These are phyloP conservation scores for Drosophila erecta DNA, from an alignment of 1,140 invertebrate genomes.

Conservation along the genomic window DNA sequence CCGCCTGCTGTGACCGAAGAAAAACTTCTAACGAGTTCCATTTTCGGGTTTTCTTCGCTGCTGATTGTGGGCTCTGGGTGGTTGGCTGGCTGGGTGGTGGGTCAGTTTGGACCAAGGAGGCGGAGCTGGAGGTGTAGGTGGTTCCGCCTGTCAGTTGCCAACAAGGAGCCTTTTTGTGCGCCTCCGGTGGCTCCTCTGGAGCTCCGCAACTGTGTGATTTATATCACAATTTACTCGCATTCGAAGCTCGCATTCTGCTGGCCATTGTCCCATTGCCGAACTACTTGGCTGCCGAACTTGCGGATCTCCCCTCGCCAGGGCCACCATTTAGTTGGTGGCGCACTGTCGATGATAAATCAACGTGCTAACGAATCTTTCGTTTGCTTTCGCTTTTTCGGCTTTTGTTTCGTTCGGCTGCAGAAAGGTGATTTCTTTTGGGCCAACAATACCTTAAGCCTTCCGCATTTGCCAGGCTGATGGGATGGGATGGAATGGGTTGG, in stretches of 20 bases:
- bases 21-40: slow-evolving; percentile 71
- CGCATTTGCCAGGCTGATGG: slow-evolving; percentile 17
- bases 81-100: not conserved
- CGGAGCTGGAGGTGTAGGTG: not conserved
- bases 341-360: slow-evolving; percentile 78
- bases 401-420: slow-evolving; percentile 37
- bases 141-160: slow-evolving; percentile 59
- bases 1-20: slow-evolving; percentile 33
- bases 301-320: slow-evolving; percentile 21
- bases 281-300: slow-evolving; percentile 46
- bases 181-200: not conserved
- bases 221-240: slow-evolving; percentile 79
- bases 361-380: slow-evolving; percentile 64
- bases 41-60: slow-evolving; percentile 49
- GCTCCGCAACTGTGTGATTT: slow-evolving; percentile 55
- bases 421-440: slow-evolving; percentile 20
- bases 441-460: slow-evolving; percentile 73
- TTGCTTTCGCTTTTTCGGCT: slow-evolving; percentile 47
- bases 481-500: too few species aligned
- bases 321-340: slow-evolving; percentile 2
- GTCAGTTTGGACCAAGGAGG: not conserved
- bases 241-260: slow-evolving; percentile 38
- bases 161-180: slow-evolving; percentile 37
- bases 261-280: slow-evolving; percentile 14
- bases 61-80: slow-evolving; percentile 1